Evolutionary conservation across 2,888 invertebrate species (phyloP), one percentile per base, ranked within the genome.

Genomic region (Eilema caniola): DNA sequence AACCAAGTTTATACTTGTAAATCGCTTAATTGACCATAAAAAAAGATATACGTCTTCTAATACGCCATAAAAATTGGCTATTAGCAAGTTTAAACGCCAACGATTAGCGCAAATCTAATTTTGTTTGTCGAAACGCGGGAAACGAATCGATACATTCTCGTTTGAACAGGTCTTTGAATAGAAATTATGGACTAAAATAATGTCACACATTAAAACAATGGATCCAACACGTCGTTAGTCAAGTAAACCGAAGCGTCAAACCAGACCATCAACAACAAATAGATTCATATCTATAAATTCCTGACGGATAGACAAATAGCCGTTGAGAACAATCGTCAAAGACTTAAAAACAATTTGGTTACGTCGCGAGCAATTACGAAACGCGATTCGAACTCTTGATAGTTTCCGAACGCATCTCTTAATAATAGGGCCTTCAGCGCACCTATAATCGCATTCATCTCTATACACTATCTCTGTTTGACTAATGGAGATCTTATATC

Each of bases 281-380:
- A 89, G 93, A 94, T 94, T 80, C 74, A 81, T 88, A 94, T 94
- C 94, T 79, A 67, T 67, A 80, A 87, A 89, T 87, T 84, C 86
- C 85, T 87, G 89, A 89, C 88, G 88, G 89, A 85, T 93, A 93
- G 95, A 95, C 95, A 95, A 95, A 95, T 95, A 94, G 93, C 92
- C 90, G 85, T 86, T 83, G 86, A 90, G 93, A 94, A 94, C 94
- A 94, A 94, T 94, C 93, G 92, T 92, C 92, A 91, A 80, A 89
- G 88, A 90, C 90, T 93, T 90, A 90, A 91, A 94, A 95, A 94
- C 93, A 94, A 94, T 95, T 95, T 93, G 89, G 93, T 90, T 88
- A 86, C 90, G 90, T 89, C 90, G 86, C 89, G 86, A 88, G 92
- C 94, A 94, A 94, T 94, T 94, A 94, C 92, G 86, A 89, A 90